Evolutionary conservation across 2,888 invertebrate species (phyloP), one percentile per base, ranked within the genome.

Genomic region (Diplazon laetatorius): DNA sequence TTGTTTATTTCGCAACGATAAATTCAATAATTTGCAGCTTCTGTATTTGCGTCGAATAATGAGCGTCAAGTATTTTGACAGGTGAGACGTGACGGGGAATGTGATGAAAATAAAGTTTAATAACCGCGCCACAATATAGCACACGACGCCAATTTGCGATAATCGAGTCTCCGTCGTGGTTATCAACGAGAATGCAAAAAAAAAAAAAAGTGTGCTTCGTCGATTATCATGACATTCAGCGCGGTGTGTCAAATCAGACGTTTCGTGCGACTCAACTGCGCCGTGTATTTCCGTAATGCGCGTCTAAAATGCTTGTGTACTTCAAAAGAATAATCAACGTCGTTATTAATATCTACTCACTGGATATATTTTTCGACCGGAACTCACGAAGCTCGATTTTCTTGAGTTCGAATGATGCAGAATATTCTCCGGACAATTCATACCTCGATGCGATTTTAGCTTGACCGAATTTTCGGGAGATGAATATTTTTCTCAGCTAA

Each of bases 361-460:
- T 63, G 76, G 76, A 71, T 66, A 52, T 25, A 76, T 60, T 76
- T 62, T 76, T 66, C 66, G 65, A 55, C 35, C 25, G 10, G 50
- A 22, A 1, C 39, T 20, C 6, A 37, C 22, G 16, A 63, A 57
- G 25, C 16, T 25, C 4, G 35, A 60, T 14, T 76, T 71, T 30
- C 16, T 48, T 25, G 42, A 48, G 46, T 55, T 25, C n/a, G 16
- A 16, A 14, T 39, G 50, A n/a, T 22, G 46, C n/a, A 50, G 16
- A 20, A 63, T 62, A 73, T 50, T 39, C 8, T 65, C 68, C 20
- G 18, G 22, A 44, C 22, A 46, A 42, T 22, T 52, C 66, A 74
- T 74, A 16, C 6, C 42, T 18, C n/a, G n/a, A n/a, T n/a, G n/a
- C n/a, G n/a, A n/a, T n/a, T n/a, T n/a, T n/a, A n/a, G n/a, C n/a